These are phyloP conservation scores for Chloroclysta siterata DNA, from an alignment of 2,888 invertebrate genomes.

Conservation along the genomic window DNA sequence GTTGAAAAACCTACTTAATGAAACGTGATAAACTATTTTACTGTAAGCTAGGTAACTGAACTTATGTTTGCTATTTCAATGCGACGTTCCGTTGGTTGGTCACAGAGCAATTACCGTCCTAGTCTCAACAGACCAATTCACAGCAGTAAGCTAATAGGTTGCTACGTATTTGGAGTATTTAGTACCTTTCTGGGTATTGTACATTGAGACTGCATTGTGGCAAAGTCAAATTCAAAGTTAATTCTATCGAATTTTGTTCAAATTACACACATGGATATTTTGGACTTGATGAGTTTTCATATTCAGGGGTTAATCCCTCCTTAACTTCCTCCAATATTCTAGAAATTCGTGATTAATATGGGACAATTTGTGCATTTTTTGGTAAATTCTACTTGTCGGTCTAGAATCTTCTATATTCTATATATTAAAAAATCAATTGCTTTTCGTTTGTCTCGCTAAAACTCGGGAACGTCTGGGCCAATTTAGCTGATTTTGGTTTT, in stretches of 20 bases:
- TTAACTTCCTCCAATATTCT: no score
- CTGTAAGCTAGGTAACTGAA: slow-evolving; percentile 30
- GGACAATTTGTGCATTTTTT: no score
- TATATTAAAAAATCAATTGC: no score
- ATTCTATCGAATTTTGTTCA: not conserved
- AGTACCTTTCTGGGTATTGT: slow-evolving; percentile 14
- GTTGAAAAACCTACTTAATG: not conserved
- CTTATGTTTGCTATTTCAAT: slow-evolving; percentile 39
- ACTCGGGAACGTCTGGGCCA: no score
- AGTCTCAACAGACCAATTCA: slow-evolving; percentile 45
- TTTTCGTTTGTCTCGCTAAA: no score
- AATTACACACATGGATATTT: no score
- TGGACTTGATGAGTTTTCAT: no score
- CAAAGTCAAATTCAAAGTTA: not conserved
- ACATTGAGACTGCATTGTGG: not conserved
- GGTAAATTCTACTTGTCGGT: no score
- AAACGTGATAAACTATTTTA: slow-evolving; percentile 11
- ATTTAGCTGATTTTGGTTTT: no score
- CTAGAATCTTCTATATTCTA: no score
- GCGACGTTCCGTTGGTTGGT: slow-evolving; percentile 32
- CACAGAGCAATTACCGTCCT: slow-evolving; percentile 48
- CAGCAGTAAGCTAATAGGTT: slow-evolving; percentile 49
- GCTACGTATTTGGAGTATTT: slow-evolving; percentile 45
- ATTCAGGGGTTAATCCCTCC: no score
- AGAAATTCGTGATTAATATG: no score